A percentile compares a stretch with the other conserved stretches of the same genome.
These are phyloP conservation scores for Torymus texanus DNA, from an alignment of 2,888 invertebrate species.

Conservation along the genomic window DNA sequence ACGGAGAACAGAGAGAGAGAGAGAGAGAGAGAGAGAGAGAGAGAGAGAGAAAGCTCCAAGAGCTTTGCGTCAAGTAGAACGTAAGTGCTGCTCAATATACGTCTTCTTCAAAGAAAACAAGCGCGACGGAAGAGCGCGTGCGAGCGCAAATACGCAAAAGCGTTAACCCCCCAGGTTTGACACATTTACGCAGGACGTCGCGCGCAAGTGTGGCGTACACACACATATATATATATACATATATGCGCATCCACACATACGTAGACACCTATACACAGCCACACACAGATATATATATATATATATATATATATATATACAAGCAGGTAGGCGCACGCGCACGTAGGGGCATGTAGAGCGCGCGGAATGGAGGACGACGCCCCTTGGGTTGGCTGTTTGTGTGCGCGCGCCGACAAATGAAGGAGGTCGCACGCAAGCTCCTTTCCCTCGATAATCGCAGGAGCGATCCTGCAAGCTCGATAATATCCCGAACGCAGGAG, in stretches of 20 bases:
- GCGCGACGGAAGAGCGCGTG: background rate
- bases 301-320: too few relatives aligned
- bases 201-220: background rate
- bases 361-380: conserved; percentile 45
- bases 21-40: too few relatives aligned
- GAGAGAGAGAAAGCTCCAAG: too few relatives aligned
- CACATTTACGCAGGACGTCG: conserved; percentile 24
- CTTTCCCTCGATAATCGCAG: background rate
- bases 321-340: background rate
- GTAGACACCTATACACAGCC: too few relatives aligned
- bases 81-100: background rate
- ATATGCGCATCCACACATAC: too few relatives aligned
- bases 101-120: conserved; percentile 4
- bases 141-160: too few relatives aligned
- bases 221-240: too few relatives aligned
- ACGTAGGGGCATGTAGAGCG: background rate
- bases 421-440: background rate
- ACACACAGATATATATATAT: too few relatives aligned
- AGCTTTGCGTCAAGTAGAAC: background rate
- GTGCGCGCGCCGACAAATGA: conserved; percentile 5
- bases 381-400: conserved; percentile 12
- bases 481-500: too few relatives aligned
- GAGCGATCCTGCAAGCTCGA: too few relatives aligned
- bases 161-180: background rate
- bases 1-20: too few relatives aligned